Evolutionary conservation across 2,888 invertebrate genomes (phyloP).

Genomic region (Poecilus cupreus): DNA sequence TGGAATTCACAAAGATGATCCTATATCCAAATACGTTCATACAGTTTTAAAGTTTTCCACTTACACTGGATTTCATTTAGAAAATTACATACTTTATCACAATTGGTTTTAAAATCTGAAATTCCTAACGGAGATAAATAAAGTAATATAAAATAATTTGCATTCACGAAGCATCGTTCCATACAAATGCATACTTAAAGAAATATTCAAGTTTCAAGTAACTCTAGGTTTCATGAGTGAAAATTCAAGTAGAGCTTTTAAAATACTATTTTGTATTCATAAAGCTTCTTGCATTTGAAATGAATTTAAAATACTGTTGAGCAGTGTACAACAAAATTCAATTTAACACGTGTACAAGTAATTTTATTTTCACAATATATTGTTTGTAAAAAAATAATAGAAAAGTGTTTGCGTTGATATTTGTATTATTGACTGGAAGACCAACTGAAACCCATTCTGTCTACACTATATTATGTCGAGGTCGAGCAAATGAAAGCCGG

Average conservation of each 20-base stretch:
- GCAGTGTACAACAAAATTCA: constrained; percentile 27
- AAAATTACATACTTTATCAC: too few relatives aligned
- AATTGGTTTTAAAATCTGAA: too few relatives aligned
- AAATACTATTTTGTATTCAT: constrained; percentile 49
- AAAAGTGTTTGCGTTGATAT: not conserved
- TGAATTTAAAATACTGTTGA: constrained; percentile 29
- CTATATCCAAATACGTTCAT: too few relatives aligned
- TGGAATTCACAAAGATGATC: too few relatives aligned
- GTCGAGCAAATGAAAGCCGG: constrained; percentile 34
- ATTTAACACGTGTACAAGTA: constrained; percentile 13
- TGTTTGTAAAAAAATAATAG: not conserved
- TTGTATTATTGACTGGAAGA: not conserved
- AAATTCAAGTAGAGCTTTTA: constrained; percentile 51
- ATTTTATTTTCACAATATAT: not conserved
- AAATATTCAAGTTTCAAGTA: constrained; percentile 1
- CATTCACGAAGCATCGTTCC: not conserved
- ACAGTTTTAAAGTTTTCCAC: too few relatives aligned
- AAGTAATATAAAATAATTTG: not conserved
- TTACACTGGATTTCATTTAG: too few relatives aligned
- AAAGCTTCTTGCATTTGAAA: constrained; percentile 23
- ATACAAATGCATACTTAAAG: constrained; percentile 20
- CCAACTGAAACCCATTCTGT: not conserved
- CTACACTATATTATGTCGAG: constrained; percentile 3
- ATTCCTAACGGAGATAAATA: too few relatives aligned
- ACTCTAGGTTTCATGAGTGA: constrained; percentile 35